Conservation (phyloP, 2,888 invertebrate species). For the Amaurobius ferox region DNA sequence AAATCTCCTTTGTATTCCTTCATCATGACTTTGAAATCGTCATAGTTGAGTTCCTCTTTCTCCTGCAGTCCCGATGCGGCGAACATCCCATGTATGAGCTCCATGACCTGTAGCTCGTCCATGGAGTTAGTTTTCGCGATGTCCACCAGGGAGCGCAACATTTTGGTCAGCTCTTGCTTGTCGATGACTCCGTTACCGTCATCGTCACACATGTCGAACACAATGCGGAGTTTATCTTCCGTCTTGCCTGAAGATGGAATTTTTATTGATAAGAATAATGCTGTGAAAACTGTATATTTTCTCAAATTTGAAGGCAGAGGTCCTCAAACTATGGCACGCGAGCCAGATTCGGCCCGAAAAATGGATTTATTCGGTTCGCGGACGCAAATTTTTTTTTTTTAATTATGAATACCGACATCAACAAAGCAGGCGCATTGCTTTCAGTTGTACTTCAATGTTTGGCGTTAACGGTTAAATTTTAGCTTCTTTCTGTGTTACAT, state of each 20-base stretch:
- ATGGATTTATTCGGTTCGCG: too few relatives aligned
- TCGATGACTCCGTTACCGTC: conserved; percentile 96
- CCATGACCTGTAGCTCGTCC: conserved; percentile 89
- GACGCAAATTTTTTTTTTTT: too few relatives aligned
- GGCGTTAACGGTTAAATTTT: too few relatives aligned
- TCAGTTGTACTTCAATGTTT: too few relatives aligned
- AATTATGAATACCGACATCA: too few relatives aligned
- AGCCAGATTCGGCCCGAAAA: too few relatives aligned
- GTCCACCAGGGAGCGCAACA: conserved; percentile 93
- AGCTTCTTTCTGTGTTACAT: too few relatives aligned
- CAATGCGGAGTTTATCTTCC: conserved; percentile 93
- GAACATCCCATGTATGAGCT: conserved; percentile 96
- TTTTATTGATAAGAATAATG: too few relatives aligned
- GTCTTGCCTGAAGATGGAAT: conserved; percentile 81
- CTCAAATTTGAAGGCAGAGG: too few relatives aligned
- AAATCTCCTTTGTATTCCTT: conserved; percentile 97
- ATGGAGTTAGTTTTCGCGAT: conserved; percentile 92
- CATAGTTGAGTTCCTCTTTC: conserved; percentile 92
- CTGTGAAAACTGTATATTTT: too few relatives aligned
- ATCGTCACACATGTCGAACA: conserved; percentile 98
- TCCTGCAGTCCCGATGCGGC: conserved; percentile 92
- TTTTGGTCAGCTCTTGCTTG: conserved; percentile 93
- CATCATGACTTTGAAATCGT: conserved; percentile 96
- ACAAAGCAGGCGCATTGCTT: too few relatives aligned
- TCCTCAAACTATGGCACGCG: too few relatives aligned